Conservation (phyloP, 2,797 vertebrate species). For the Apogon hyalosoma region DNA sequence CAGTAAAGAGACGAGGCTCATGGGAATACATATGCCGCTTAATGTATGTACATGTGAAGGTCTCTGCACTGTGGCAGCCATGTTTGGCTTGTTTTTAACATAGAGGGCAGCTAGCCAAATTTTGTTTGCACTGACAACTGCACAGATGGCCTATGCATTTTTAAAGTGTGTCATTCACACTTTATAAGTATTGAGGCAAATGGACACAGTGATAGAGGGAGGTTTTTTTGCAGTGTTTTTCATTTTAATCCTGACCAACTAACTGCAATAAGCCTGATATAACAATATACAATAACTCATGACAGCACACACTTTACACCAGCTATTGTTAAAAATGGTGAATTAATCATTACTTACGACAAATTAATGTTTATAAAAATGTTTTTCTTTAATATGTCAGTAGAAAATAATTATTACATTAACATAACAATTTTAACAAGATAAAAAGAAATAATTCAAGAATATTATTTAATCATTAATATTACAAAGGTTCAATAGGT, state of each 20-base stretch:
- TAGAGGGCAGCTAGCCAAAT: constrained; percentile 70
- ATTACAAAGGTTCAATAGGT: too few relatives aligned
- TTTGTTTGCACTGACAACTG: constrained; percentile 67
- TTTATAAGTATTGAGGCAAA: constrained; percentile 46
- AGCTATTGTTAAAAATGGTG: constrained; percentile 46
- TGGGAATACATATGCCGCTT: constrained; percentile 40
- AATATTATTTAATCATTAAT: too few relatives aligned
- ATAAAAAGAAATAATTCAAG: too few relatives aligned
- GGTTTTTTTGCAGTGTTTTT: constrained; percentile 32
- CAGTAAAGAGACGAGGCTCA: constrained; percentile 33
- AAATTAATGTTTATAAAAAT: background rate
- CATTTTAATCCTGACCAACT: constrained; percentile 21
- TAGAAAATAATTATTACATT: background rate
- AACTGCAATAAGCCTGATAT: constrained; percentile 35
- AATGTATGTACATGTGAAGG: constrained; percentile 33
- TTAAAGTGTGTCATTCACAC: constrained; percentile 61
- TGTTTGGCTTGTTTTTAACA: constrained; percentile 52
- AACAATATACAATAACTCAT: constrained; percentile 21
- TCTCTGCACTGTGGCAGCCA: constrained; percentile 33
- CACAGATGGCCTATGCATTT: constrained; percentile 75
- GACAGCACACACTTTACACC: constrained; percentile 24
- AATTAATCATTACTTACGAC: constrained; percentile 60
- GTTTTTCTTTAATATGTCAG: background rate
- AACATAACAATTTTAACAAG: background rate
- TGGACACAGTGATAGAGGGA: constrained; percentile 14